phyloP scores from a whole-genome alignment of 2,113 vertebrate genomes.

The human region DNA sequence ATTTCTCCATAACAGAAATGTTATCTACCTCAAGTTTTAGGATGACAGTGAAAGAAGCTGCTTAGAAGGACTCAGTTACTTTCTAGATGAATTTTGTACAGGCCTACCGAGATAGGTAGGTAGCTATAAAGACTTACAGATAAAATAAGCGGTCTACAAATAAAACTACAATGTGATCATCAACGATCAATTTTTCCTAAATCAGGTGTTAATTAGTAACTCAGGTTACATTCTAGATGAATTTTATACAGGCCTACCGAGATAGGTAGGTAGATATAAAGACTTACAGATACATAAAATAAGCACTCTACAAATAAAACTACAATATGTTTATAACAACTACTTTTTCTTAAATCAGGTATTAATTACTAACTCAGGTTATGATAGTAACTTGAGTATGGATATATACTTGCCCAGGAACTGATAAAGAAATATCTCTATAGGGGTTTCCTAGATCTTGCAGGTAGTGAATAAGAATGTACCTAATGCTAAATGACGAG shows the following conservation, averaged over 20 bases:
- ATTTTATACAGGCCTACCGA: neutral
- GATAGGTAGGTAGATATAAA: neutral
- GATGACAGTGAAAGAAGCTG: neutral
- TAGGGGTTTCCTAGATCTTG: neutral
- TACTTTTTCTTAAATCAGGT: neutral
- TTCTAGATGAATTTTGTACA: neutral
- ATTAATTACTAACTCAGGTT: neutral
- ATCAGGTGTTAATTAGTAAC: neutral
- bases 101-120: neutral
- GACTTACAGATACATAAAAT: neutral
- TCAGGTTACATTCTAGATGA: neutral
- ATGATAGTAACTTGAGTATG: neutral
- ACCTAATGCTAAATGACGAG: too few species aligned
- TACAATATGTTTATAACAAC: too few species aligned
- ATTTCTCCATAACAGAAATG: neutral
- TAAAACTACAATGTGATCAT: neutral
- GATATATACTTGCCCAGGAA: neutral
- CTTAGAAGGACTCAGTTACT: neutral
- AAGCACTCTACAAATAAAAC: neutral
- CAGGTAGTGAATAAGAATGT: neutral
- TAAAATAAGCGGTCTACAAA: neutral
- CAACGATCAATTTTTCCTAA: neutral
- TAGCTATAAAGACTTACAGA: neutral
- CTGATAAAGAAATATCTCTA: neutral
- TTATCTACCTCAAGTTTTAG: neutral